phyloP scores from a whole-genome alignment of 1,140 invertebrate genomes.

The Drosophila willistoni region DNA sequence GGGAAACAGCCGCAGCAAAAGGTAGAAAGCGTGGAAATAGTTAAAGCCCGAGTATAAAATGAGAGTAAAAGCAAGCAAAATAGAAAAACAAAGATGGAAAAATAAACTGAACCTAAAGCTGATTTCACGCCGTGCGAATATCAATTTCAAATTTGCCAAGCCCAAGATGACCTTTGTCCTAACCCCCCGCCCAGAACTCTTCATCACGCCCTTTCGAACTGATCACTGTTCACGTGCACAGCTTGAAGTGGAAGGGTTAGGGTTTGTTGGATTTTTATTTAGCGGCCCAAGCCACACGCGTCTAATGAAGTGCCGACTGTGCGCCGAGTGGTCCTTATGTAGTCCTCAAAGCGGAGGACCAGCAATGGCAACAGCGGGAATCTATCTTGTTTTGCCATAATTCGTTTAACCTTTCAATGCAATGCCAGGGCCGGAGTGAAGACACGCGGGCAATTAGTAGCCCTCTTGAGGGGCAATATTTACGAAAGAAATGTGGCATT shows the following conservation, averaged over 20 bases:
- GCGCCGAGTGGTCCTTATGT: slow-evolving; percentile 31
- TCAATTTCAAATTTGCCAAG: slow-evolving; percentile 81
- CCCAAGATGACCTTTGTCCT: slow-evolving; percentile 19
- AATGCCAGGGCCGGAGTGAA: slow-evolving; percentile 46
- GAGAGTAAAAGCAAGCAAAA: slow-evolving; percentile 46
- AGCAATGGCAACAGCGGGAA: slow-evolving; percentile 40
- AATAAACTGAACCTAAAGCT: slow-evolving; percentile 55
- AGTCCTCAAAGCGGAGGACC: slow-evolving; percentile 22
- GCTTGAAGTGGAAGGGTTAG: slow-evolving; percentile 33
- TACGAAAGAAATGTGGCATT: no score
- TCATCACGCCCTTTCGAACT: neutral
- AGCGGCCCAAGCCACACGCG: slow-evolving; percentile 62
- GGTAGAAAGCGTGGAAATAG: slow-evolving; percentile 63
- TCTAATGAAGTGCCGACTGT: slow-evolving; percentile 76
- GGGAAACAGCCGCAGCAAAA: slow-evolving; percentile 37
- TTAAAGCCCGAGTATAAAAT: slow-evolving; percentile 44
- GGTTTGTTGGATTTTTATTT: neutral
- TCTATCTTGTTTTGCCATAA: slow-evolving; percentile 52
- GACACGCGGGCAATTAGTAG: slow-evolving; percentile 19
- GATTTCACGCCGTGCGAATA: slow-evolving; percentile 78
- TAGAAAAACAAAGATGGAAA: slow-evolving; percentile 56
- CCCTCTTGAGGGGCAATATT: no score
- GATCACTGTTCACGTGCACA: slow-evolving; percentile 8
- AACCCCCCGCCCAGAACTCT: neutral
- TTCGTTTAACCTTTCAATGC: slow-evolving; percentile 74